Evolutionary conservation across 2,888 invertebrate genomes (phyloP).

Genomic region (Lithophane semibrunnea): DNA sequence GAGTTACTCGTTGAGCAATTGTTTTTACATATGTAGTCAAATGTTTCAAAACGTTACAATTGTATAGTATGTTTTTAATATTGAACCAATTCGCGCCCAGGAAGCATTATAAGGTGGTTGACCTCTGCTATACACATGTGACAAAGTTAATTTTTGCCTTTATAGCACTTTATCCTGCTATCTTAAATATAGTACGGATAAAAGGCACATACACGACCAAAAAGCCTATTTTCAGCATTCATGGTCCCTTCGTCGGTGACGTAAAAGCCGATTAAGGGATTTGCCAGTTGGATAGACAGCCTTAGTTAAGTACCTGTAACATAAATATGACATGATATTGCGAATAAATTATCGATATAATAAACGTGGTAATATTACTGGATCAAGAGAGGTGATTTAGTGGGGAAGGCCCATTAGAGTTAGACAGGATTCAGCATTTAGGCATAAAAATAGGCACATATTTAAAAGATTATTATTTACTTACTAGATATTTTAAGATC

Average conservation of each 20-base stretch:
- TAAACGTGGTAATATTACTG: neutral
- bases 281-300: conserved; percentile 35
- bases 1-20: neutral
- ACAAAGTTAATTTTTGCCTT: conserved; percentile 37
- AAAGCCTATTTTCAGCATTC: conserved; percentile 45
- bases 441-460: neutral
- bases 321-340: conserved; percentile 24
- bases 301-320: conserved; percentile 20
- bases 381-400: neutral
- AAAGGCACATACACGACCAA: conserved; percentile 22
- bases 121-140: conserved; percentile 45
- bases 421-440: too few relatives aligned
- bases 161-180: conserved; percentile 40
- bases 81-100: conserved; percentile 18
- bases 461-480: neutral
- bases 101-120: conserved; percentile 42
- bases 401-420: neutral
- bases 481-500: neutral
- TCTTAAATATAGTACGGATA: conserved; percentile 39
- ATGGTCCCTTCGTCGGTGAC: conserved; percentile 45
- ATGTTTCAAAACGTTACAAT: neutral
- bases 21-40: neutral
- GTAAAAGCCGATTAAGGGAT: conserved; percentile 42
- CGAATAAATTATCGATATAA: conserved; percentile 8
- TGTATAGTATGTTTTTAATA: neutral